Conservation (phyloP, 2,797 vertebrate species). For the Anabas testudineus region DNA sequence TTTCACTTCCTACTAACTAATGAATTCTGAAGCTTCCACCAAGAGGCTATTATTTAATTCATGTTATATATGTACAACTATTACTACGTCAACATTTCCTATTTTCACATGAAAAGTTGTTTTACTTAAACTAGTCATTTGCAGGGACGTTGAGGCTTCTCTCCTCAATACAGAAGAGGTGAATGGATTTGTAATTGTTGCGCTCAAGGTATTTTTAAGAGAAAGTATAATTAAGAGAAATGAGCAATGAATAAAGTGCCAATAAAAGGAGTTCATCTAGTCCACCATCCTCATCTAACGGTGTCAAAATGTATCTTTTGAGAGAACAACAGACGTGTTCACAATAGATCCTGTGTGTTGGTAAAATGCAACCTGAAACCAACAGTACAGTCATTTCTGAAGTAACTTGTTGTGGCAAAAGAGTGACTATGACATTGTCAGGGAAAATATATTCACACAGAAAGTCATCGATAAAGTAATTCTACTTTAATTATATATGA, state of each 20-base stretch:
- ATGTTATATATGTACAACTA: not conserved
- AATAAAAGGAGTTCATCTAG: slow-evolving; percentile 17
- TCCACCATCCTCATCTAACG: too few relatives aligned
- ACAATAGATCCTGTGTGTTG: not conserved
- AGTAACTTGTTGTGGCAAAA: not conserved
- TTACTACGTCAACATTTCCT: too few relatives aligned
- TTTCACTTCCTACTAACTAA: too few relatives aligned
- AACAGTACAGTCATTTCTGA: not conserved
- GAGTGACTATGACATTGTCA: not conserved
- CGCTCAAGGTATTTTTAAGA: not conserved
- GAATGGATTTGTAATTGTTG: not conserved
- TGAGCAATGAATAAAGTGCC: not conserved
- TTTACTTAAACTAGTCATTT: not conserved
- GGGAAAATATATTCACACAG: not conserved
- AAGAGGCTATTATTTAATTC: too few relatives aligned
- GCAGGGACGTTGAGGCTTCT: not conserved
- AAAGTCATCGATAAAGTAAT: not conserved
- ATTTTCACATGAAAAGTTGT: too few relatives aligned
- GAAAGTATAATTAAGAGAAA: not conserved
- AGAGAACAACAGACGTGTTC: not conserved
- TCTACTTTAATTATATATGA: not conserved
- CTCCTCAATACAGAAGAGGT: not conserved
- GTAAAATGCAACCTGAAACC: not conserved
- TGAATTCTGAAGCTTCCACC: too few relatives aligned
- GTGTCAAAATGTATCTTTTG: not conserved